phyloP scores from a whole-genome alignment of 1,140 invertebrate genomes.

The Drosophila miranda region DNA sequence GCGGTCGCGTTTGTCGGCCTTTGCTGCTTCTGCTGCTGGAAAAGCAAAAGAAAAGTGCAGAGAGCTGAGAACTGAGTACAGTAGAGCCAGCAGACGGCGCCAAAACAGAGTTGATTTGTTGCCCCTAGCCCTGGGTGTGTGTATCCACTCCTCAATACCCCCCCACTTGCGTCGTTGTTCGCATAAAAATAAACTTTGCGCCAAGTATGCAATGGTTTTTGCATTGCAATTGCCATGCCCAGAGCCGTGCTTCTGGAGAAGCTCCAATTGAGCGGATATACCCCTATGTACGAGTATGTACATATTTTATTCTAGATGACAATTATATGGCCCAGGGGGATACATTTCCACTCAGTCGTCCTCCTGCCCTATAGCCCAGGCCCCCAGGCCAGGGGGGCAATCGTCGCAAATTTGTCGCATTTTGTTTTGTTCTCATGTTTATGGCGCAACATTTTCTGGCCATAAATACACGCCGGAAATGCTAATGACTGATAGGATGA shows the following conservation, averaged over 20 bases:
- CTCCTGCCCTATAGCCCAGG: neutral
- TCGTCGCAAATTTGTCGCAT: slow-evolving; percentile 76
- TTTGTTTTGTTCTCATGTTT: slow-evolving; percentile 76
- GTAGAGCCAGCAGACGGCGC: slow-evolving; percentile 39
- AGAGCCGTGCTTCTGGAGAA: slow-evolving; percentile 1
- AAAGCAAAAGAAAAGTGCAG: slow-evolving; percentile 49
- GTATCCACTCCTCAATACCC: slow-evolving; percentile 69
- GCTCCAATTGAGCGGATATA: slow-evolving; percentile 66
- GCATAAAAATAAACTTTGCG: slow-evolving; percentile 80
- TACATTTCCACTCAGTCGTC: slow-evolving; percentile 1
- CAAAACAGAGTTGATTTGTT: slow-evolving; percentile 75
- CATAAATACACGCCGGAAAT: slow-evolving; percentile 79
- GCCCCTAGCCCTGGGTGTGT: slow-evolving; percentile 42
- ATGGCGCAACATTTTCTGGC: slow-evolving; percentile 76
- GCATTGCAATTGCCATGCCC: slow-evolving; percentile 56
- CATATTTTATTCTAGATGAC: slow-evolving; percentile 65
- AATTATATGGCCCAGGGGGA: slow-evolving; percentile 70
- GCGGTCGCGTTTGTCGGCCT: slow-evolving; percentile 63
- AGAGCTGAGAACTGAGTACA: slow-evolving; percentile 16
- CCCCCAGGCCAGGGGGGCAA: neutral
- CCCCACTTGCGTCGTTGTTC: slow-evolving; percentile 47
- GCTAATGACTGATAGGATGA: slow-evolving; percentile 64
- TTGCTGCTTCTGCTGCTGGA: slow-evolving; percentile 52
- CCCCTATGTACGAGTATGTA: slow-evolving; percentile 37
- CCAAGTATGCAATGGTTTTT: slow-evolving; percentile 74